Evolutionary conservation across 2,797 vertebrate species (phyloP).

Genomic region (Leptodactylus fallax): DNA sequence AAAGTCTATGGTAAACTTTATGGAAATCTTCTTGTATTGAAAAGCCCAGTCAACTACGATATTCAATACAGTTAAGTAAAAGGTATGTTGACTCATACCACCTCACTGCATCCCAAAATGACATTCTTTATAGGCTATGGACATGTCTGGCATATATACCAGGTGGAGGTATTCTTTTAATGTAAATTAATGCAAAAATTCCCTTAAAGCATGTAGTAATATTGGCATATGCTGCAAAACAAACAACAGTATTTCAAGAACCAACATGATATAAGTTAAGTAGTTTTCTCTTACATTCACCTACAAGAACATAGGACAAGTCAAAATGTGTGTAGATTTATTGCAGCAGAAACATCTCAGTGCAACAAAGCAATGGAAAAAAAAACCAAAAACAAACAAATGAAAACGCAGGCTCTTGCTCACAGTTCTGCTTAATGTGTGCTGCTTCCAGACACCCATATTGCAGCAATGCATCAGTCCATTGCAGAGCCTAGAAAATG

Average conservation of each 20-base stretch:
- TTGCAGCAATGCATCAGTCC: constrained; percentile 18
- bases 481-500: constrained; percentile 30
- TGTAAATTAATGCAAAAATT: neutral
- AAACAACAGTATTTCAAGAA: neutral
- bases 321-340: constrained; percentile 60
- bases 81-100: no score
- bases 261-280: neutral
- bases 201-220: no score
- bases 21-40: no score
- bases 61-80: no score
- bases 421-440: constrained; percentile 28
- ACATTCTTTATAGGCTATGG: neutral
- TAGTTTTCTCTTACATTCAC: neutral
- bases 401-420: constrained; percentile 31
- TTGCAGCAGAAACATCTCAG: constrained; percentile 63
- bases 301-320: constrained; percentile 9
- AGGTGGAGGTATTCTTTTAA: neutral
- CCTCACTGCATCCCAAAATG: no score
- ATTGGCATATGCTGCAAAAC: neutral
- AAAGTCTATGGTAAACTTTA: no score
- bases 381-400: constrained; percentile 18
- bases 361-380: constrained; percentile 58
- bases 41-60: no score
- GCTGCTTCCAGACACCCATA: constrained; percentile 19
- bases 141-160: neutral